phyloP scores from a whole-genome alignment of 1,140 invertebrate genomes.

The Thaumatotibia leucotreta region DNA sequence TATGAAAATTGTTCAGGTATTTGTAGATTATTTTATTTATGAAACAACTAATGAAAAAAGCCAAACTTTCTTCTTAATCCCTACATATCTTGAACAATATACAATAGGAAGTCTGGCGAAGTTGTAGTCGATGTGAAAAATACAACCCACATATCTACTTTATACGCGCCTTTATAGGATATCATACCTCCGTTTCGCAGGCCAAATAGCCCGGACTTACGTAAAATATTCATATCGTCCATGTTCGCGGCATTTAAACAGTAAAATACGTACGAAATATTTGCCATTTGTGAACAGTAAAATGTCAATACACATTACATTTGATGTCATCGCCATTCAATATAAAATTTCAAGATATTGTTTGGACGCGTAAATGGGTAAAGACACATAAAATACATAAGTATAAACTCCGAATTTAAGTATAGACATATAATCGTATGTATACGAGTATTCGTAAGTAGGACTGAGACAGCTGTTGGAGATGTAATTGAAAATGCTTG shows the following conservation, averaged over 20 bases:
- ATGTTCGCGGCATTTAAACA: not conserved
- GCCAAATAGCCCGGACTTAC: not conserved
- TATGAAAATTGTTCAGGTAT: too few species aligned
- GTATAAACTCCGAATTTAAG: not conserved
- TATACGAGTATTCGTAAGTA: not conserved
- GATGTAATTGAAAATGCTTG: too few species aligned
- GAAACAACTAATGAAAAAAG: too few species aligned
- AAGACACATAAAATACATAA: not conserved
- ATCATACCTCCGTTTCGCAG: not conserved
- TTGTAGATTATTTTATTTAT: too few species aligned
- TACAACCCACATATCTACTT: slow-evolving; percentile 27
- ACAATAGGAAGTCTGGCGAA: too few species aligned
- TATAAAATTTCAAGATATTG: not conserved
- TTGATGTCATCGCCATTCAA: not conserved
- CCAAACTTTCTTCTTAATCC: too few species aligned
- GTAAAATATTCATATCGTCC: slow-evolving; percentile 28
- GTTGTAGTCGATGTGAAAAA: not conserved
- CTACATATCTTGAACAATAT: too few species aligned
- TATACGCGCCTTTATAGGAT: slow-evolving; percentile 14
- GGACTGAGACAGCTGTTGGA: too few species aligned
- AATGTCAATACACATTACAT: slow-evolving; percentile 24
- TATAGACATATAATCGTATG: not conserved
- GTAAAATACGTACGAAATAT: not conserved
- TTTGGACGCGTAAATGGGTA: slow-evolving; percentile 25
- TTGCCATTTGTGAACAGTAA: slow-evolving; percentile 20